phyloP scores from a whole-genome alignment of 2,888 invertebrate species.

The Tribolium freemani region DNA sequence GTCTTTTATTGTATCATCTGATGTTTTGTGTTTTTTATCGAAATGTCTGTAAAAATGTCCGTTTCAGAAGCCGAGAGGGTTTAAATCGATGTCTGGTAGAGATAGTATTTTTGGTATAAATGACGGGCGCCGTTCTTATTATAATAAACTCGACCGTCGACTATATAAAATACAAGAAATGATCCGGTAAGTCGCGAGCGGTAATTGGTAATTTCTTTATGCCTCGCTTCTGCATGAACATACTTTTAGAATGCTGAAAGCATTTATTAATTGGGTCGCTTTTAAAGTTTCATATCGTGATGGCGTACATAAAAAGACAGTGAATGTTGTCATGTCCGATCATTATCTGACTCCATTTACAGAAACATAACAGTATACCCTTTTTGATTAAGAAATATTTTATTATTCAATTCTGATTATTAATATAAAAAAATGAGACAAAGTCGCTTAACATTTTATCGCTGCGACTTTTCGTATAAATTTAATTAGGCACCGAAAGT shows the following conservation, averaged over 20 bases:
- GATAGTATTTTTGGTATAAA: constrained; percentile 17
- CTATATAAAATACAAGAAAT: constrained; percentile 1
- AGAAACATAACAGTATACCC: constrained; percentile 53
- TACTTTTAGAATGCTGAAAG: constrained; percentile 51
- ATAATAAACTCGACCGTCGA: not conserved
- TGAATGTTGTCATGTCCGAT: constrained; percentile 49
- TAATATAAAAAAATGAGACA: not conserved
- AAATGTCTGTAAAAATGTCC: constrained; percentile 32
- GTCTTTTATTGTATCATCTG: constrained; percentile 16
- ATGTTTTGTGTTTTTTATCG: constrained; percentile 11
- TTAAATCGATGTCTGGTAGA: constrained; percentile 23
- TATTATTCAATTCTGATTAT: constrained; percentile 43
- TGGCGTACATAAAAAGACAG: constrained; percentile 33
- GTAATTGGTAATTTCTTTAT: constrained; percentile 55
- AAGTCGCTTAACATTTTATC: not conserved
- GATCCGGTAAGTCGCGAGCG: constrained; percentile 1
- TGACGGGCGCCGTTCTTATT: constrained; percentile 4
- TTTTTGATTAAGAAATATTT: constrained; percentile 48
- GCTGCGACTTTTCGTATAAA: constrained; percentile 18
- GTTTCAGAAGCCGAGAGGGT: not conserved
- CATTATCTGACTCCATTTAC: constrained; percentile 57
- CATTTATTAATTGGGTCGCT: constrained; percentile 54
- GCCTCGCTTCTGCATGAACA: constrained; percentile 43
- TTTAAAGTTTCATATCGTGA: constrained; percentile 42
- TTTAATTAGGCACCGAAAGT: constrained; percentile 52